These are phyloP conservation scores for Varanus salvator DNA, from an alignment of 2,113 vertebrate species.

Conservation along the genomic window DNA sequence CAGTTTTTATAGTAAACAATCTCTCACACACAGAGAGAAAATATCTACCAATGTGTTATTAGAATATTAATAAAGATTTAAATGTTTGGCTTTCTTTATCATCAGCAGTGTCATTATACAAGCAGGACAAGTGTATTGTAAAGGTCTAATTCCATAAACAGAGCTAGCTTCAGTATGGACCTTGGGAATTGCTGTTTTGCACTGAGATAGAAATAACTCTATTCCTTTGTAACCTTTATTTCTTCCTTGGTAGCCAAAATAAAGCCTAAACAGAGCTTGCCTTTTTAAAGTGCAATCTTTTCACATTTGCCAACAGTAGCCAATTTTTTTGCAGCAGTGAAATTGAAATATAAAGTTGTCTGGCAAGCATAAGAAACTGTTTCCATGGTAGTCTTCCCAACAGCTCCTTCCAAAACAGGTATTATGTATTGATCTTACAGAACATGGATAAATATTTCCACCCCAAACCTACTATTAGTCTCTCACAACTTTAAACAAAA, in stretches of 20 bases:
- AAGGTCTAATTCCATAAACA: accelerated
- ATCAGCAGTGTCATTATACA: neutral
- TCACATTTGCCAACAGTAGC: neutral
- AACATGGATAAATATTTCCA: constrained; percentile 14
- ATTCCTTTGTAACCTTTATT: neutral
- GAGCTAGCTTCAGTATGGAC: neutral
- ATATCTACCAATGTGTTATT: constrained; percentile 33
- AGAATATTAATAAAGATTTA: constrained; percentile 54
- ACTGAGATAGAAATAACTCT: neutral
- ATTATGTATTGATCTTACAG: neutral
- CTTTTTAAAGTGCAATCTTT: neutral
- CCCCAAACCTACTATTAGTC: constrained; percentile 3
- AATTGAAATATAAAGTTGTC: neutral
- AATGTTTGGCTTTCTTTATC: neutral
- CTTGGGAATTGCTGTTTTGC: neutral
- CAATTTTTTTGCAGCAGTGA: neutral
- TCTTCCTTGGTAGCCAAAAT: constrained; percentile 8
- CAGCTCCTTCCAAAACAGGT: neutral
- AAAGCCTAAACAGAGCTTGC: neutral
- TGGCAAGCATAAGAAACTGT: constrained; percentile 9
- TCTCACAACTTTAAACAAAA: neutral
- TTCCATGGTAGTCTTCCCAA: constrained; percentile 8
- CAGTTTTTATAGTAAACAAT: neutral
- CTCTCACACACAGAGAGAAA: neutral
- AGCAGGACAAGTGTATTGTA: neutral